Base-by-base conservation (phyloP, 2,888 invertebrate species). In the Cancer borealis region DNA sequence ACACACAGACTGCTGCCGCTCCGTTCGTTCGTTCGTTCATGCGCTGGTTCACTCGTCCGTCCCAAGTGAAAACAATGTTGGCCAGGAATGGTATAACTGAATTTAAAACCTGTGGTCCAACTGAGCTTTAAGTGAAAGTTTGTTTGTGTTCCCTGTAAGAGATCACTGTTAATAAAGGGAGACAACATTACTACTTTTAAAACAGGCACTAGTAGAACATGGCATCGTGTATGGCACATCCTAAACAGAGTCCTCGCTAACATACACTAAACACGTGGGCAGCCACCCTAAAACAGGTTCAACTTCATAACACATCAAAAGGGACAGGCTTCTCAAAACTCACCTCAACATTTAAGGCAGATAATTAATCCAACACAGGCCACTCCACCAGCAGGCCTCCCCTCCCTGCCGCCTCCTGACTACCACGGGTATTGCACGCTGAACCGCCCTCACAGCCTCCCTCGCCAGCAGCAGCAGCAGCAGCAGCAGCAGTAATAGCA, bases 131-230 rank as follows among this genome's bases (percentile, higher is more conserved):
- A 84, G 39, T 10, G 39, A 84, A 84, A 30, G 39, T 79, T 10
- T 39, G 39, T 84, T 39, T 17, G 10, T 39, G 14, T 39, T 3
- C 14, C 39, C 84, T 84, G 39, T 39, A 39, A 84, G 84, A 84
- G 84, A 84, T 84, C 84, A 84, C 84, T 84, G 84, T 84, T 84
- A 30, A 84, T 84, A 84, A 84, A 84, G 84, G 84, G 39, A 39
- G 84, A 84, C 30, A 79, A 84, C 14, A 39, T 39, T 84, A 73
- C 73, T 60, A 66, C 66, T 39, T 84, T 84, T 84, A 84, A 84
- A 84, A 84, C 84, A 84, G 84, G 84, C 84, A 84, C 84, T 84
- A 39, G 39, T 39, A 39, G 84, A 84, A 84, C 84, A 84, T 84
- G 84, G 84, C 84, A 84, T 84, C 39, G 10, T 39, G 39, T 84